Conservation (phyloP, 2,888 invertebrate species). For the Calephelis perditalis region DNA sequence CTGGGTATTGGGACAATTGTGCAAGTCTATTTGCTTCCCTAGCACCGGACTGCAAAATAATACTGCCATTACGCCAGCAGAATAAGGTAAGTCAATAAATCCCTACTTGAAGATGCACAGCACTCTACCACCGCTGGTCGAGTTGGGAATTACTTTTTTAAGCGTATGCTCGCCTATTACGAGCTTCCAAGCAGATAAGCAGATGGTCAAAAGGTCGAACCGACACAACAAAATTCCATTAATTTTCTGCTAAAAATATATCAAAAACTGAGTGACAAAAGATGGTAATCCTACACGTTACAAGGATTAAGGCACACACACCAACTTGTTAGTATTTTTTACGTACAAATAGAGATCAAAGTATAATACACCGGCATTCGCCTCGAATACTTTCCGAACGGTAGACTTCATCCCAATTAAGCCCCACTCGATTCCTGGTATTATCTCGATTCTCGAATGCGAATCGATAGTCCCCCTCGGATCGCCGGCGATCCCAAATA, state of each 20-base stretch:
- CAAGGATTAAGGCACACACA: constrained; percentile 5
- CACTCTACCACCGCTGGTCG: no score
- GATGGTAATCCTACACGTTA: constrained; percentile 9
- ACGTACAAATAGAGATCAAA: constrained; percentile 6
- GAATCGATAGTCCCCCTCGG: constrained; percentile 37
- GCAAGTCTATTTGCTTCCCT: no score
- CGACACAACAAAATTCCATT: no score
- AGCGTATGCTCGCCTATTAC: no score
- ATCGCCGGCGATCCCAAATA: constrained; percentile 52
- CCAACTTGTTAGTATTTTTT: constrained; percentile 10
- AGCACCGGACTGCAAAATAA: no score
- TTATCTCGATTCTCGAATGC: constrained; percentile 37
- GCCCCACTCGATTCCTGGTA: constrained; percentile 55
- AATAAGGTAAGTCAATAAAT: no score
- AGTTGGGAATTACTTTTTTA: no score
- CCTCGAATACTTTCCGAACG: constrained; percentile 28
- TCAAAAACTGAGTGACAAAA: constrained; percentile 1
- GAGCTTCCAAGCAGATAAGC: no score
- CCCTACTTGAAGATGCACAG: no score
- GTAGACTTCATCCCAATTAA: constrained; percentile 61
- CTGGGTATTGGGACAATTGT: no score
- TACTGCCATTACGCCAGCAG: no score
- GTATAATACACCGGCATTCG: constrained; percentile 17
- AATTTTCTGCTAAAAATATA: not conserved
- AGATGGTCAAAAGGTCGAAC: no score